phyloP scores from a whole-genome alignment of 1,140 invertebrate genomes.

The Conus ventricosus region DNA sequence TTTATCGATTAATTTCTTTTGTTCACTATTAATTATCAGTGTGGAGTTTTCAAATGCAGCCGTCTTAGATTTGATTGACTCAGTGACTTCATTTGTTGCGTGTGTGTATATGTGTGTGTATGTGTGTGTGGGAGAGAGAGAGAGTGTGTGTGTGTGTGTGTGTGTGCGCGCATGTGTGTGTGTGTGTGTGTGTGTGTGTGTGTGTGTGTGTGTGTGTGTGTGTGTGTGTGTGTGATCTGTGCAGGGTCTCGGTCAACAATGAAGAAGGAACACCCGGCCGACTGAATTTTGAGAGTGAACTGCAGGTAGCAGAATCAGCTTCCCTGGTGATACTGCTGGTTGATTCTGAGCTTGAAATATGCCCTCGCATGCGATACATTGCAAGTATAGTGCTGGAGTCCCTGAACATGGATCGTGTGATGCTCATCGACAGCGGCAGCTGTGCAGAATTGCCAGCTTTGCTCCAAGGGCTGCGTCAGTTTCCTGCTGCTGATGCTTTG shows the following conservation, averaged over 20 bases:
- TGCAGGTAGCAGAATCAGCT: neutral
- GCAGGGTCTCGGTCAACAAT: conserved; percentile 16
- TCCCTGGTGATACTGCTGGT: neutral
- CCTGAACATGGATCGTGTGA: neutral
- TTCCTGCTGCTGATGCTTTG: neutral
- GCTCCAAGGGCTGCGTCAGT: neutral
- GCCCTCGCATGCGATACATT: conserved; percentile 18
- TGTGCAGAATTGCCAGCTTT: neutral
- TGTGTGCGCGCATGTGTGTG: too few species aligned
- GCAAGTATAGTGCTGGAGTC: neutral
- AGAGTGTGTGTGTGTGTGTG: too few species aligned
- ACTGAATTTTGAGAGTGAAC: neutral
- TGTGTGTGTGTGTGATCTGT: neutral
- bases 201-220: conserved; percentile 10
- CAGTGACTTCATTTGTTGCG: too few species aligned
- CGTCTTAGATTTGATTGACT: too few species aligned
- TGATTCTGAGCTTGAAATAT: neutral
- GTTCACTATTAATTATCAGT: too few species aligned
- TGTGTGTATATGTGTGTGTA: too few species aligned
- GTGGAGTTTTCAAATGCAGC: too few species aligned
- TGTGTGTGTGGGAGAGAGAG: too few species aligned
- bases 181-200: neutral
- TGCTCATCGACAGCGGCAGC: neutral
- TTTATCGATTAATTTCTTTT: too few species aligned
- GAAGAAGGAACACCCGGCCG: neutral